Conservation (phyloP, 2,113 vertebrate genomes). For the Pollachius pollachius region DNA sequence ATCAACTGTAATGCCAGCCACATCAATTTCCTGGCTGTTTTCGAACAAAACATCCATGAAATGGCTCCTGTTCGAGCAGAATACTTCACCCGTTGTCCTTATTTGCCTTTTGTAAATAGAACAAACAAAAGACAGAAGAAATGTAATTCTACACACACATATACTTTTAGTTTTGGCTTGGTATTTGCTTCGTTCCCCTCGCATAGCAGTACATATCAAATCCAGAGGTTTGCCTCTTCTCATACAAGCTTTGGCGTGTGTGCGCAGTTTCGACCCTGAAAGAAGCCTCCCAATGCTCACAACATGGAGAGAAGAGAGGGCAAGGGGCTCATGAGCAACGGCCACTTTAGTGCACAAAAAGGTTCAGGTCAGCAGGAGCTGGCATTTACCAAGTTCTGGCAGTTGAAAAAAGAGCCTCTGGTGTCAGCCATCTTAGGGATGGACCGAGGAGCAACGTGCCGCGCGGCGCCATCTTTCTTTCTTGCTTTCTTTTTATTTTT, state of each 20-base stretch:
- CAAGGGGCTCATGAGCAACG: slow-evolving; percentile 53
- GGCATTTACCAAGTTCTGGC: slow-evolving; percentile 65
- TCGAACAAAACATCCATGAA: slow-evolving; percentile 51
- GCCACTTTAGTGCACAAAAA: slow-evolving; percentile 50
- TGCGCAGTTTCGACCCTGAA: slow-evolving; percentile 64
- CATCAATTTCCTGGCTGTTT: slow-evolving; percentile 55
- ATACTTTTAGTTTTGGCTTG: slow-evolving; percentile 51
- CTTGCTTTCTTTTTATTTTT: slow-evolving; percentile 40
- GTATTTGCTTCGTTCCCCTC: slow-evolving; percentile 14
- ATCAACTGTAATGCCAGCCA: slow-evolving; percentile 60
- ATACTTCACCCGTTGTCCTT: slow-evolving; percentile 27
- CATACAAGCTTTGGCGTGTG: slow-evolving; percentile 48
- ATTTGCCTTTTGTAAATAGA: slow-evolving; percentile 19
- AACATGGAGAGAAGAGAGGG: slow-evolving; percentile 16
- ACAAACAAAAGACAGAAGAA: slow-evolving; percentile 27
- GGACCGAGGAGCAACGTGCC: slow-evolving; percentile 62
- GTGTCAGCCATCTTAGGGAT: slow-evolving; percentile 76
- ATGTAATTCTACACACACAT: slow-evolving; percentile 28
- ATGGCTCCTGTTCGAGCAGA: slow-evolving; percentile 33
- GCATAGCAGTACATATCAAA: too few relatives aligned
- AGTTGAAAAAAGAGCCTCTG: slow-evolving; percentile 53
- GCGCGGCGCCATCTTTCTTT: slow-evolving; percentile 70
- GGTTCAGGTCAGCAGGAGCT: slow-evolving; percentile 67
- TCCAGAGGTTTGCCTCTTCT: too few relatives aligned
- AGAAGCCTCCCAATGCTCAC: slow-evolving; percentile 49